A percentile compares a stretch with the other conserved stretches of the same genome.
Evolutionary conservation across 2,113 vertebrate species (phyloP).

Genomic region (Cephalophus harveyi): DNA sequence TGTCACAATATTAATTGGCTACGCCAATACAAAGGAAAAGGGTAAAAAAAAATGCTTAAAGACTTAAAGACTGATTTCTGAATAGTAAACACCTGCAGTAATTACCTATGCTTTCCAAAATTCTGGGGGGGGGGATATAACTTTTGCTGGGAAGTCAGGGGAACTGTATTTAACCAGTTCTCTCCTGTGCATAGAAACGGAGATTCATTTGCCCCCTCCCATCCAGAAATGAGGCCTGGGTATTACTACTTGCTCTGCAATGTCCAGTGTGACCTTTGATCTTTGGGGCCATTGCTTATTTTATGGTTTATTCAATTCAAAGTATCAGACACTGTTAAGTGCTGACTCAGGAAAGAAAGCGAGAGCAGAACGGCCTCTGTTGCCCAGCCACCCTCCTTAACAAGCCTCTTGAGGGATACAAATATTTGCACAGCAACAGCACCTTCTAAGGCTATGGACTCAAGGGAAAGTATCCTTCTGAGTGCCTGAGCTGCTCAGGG

Average conservation of each 20-base stretch:
- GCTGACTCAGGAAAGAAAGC: slow-evolving; percentile 21
- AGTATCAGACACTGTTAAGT: not conserved
- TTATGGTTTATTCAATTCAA: slow-evolving; percentile 35
- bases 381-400: not conserved
- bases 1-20: not conserved
- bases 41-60: no score
- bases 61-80: not conserved
- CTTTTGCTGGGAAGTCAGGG: not conserved
- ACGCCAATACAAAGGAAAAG: not conserved
- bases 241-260: not conserved
- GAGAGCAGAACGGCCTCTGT: not conserved
- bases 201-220: not conserved
- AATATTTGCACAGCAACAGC: not conserved
- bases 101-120: not conserved
- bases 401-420: not conserved
- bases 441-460: not conserved
- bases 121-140: no score
- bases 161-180: not conserved
- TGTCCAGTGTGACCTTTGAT: not conserved
- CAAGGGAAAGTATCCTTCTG: not conserved
- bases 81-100: not conserved
- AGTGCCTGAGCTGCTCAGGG: not conserved
- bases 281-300: not conserved
- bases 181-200: not conserved
- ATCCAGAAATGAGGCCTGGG: fast-evolving